A percentile compares a stretch with the other conserved stretches of the same genome.
phyloP scores from a whole-genome alignment of 2,888 invertebrate genomes.

The Melikaiella ostensackeni region DNA sequence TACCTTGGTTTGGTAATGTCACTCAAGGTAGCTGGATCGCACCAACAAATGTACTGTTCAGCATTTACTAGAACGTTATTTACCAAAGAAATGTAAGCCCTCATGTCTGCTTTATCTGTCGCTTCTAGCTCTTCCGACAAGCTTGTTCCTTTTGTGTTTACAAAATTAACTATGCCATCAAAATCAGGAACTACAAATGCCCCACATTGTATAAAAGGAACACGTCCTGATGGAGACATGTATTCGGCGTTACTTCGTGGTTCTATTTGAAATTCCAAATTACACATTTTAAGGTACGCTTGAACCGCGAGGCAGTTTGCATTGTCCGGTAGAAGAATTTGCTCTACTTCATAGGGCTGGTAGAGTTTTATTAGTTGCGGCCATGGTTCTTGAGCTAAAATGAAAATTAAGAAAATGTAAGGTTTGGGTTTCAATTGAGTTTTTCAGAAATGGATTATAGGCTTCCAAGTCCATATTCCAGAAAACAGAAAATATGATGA shows the following conservation, averaged over 20 bases:
- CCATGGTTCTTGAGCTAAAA: slow-evolving; percentile 92
- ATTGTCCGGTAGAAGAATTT: slow-evolving; percentile 95
- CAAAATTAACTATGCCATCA: slow-evolving; percentile 93
- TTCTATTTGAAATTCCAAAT: slow-evolving; percentile 89
- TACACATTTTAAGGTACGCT: slow-evolving; percentile 95
- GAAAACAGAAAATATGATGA: too few species aligned
- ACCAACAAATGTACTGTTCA: slow-evolving; percentile 94
- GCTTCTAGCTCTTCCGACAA: slow-evolving; percentile 85
- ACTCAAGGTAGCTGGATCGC: slow-evolving; percentile 87
- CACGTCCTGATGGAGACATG: slow-evolving; percentile 96
- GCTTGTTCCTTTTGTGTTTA: slow-evolving; percentile 89
- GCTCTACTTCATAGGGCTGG: slow-evolving; percentile 95
- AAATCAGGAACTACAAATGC: slow-evolving; percentile 93
- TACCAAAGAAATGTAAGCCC: slow-evolving; percentile 94
- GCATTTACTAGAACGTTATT: slow-evolving; percentile 94
- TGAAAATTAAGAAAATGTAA: slow-evolving; percentile 63
- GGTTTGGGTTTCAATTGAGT: slow-evolving; percentile 28
- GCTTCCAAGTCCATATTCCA: too few species aligned
- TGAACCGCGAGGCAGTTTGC: slow-evolving; percentile 96
- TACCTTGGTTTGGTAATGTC: slow-evolving; percentile 91
- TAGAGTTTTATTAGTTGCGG: slow-evolving; percentile 91
- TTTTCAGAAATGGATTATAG: not conserved
- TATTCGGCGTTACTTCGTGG: slow-evolving; percentile 95
- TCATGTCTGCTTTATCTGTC: slow-evolving; percentile 92
- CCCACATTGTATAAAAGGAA: slow-evolving; percentile 95